Evolutionary conservation across 2,888 invertebrate species (phyloP), one percentile per base, ranked within the genome.

Genomic region (Dasypolia templi): DNA sequence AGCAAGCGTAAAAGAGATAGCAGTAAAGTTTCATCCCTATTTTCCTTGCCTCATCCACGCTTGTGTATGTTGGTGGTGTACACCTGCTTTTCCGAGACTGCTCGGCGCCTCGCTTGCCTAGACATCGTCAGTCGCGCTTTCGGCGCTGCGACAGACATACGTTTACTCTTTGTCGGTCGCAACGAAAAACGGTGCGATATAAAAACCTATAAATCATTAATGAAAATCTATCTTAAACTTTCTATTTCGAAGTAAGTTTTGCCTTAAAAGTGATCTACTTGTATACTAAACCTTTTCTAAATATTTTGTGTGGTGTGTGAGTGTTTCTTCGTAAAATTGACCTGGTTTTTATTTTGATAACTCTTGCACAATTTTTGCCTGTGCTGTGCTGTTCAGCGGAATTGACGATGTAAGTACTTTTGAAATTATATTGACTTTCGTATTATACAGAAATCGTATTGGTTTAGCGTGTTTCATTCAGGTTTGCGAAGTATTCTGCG

Each of bases 281-380:
- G 87, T 87, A 79, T 79, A 80, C 79, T 85, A 70, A 53, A 70
- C 75, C 82, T 87, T 84, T 80, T 83, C 79, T 75, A 42, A 72
- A 81, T 69, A 65, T 84, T 81, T 76, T 65, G 78, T 81, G 85
- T 81, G 87, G 89, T 63, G 83, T 86, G 84, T 86, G 75, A 82
- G 88, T 83, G 85, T 81, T 86, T 87, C 85, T 89, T 87, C 76
- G 76, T 81, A 81, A 77, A 79, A 78, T 81, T 94, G 95, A 94
- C 94, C 94, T 91, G 93, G 87, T 94, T 94, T 91, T 93, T 93
- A 93, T 93, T 94, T 93, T 91, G 91, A 93, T 89, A 89, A 86
- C 87, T 91, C 90, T 94, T 93, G 92, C 94, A 94, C 94, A 93
- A 94, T 91, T 92, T 87, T 87, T 85, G 80, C 77, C 77, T 83